Conservation (phyloP, 1,140 invertebrate genomes). For the Drosophila biarmipes region DNA sequence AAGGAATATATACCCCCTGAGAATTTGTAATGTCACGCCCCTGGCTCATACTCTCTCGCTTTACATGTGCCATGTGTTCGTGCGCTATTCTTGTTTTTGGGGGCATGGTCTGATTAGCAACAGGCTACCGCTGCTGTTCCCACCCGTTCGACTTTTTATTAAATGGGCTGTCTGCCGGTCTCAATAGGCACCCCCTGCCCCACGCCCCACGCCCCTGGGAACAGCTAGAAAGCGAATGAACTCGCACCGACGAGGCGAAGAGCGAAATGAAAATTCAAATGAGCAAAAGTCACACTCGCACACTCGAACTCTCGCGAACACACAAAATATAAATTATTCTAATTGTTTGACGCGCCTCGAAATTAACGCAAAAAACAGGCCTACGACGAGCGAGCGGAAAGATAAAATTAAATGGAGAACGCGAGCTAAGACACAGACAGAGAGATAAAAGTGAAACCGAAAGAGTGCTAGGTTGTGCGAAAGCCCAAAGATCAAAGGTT, state of each 20-base stretch:
- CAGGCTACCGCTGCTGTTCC: slow-evolving; percentile 28
- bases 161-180: slow-evolving; percentile 35
- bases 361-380: slow-evolving; percentile 40
- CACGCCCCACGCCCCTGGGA: slow-evolving; percentile 7
- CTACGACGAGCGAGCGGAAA: slow-evolving; percentile 36
- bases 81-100: slow-evolving; percentile 57
- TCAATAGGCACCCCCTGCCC: not conserved
- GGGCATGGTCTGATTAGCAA: slow-evolving; percentile 74
- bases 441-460: slow-evolving; percentile 17
- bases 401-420: slow-evolving; percentile 23
- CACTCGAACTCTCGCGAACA: slow-evolving; percentile 6
- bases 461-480: slow-evolving; percentile 14
- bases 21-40: too few relatives aligned
- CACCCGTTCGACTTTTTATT: slow-evolving; percentile 47
- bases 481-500: slow-evolving; percentile 32
- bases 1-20: not conserved
- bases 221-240: slow-evolving; percentile 44
- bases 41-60: slow-evolving; percentile 11
- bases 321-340: slow-evolving; percentile 44
- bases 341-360: slow-evolving; percentile 45
- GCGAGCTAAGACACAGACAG: not conserved
- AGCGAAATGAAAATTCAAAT: slow-evolving; percentile 42
- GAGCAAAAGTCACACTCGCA: slow-evolving; percentile 33
- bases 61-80: slow-evolving; percentile 27
- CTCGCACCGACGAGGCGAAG: slow-evolving; percentile 21